Percentiles rank a stretch among this genome's conserved stretches.
Conservation (phyloP, 2,888 invertebrate genomes). For the Microplitis deprimator region DNA sequence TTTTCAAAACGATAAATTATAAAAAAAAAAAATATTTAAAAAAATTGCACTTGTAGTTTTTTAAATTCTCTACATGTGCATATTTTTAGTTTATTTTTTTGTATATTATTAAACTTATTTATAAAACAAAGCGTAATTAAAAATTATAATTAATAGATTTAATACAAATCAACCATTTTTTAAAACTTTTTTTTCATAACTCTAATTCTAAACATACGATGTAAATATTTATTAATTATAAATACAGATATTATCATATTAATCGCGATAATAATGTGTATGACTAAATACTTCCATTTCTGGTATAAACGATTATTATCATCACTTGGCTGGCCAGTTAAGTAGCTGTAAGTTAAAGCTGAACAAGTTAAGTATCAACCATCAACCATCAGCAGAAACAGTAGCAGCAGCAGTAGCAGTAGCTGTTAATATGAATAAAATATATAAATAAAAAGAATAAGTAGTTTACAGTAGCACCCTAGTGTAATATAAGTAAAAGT, state of each 20-base stretch:
- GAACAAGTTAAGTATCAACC: background rate
- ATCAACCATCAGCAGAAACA: background rate
- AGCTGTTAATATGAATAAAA: background rate
- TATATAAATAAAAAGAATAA: background rate
- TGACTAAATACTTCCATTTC: slow-evolving; percentile 44
- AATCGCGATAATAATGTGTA: slow-evolving; percentile 25
- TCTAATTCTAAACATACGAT: background rate
- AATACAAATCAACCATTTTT: no score
- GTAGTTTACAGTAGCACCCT: slow-evolving; percentile 36
- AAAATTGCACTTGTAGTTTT: no score
- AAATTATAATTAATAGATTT: no score
- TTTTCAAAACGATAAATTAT: no score
- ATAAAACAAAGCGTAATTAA: no score
- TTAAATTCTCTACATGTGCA: no score
- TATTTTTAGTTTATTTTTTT: no score
- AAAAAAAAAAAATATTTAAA: no score
- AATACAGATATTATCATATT: slow-evolving; percentile 22
- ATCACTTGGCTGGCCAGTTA: slow-evolving; percentile 28
- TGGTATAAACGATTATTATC: slow-evolving; percentile 38
- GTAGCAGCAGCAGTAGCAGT: background rate
- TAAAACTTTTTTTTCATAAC: no score
- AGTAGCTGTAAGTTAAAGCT: background rate
- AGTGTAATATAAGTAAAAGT: slow-evolving; percentile 19
- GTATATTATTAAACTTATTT: no score
- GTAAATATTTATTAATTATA: background rate